Evolutionary conservation across 2,113 vertebrate genomes (phyloP).

Genomic region (Mugil cephalus): DNA sequence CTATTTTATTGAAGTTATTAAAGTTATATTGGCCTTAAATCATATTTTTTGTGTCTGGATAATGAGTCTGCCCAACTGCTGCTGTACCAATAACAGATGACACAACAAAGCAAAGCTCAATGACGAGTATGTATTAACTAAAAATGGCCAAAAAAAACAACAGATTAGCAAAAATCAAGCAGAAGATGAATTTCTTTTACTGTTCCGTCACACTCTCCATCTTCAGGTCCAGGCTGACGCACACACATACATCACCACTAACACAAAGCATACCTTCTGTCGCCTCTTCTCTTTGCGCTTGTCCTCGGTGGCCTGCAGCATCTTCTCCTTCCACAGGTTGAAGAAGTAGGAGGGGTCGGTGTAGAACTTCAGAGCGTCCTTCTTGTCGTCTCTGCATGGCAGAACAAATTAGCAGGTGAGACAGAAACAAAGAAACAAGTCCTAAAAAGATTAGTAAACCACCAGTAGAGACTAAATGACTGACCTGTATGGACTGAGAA

Average conservation of each 20-base stretch:
- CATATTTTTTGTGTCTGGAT: neutral
- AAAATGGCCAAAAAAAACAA: constrained; percentile 43
- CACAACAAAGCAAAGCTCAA: constrained; percentile 52
- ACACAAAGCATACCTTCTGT: constrained; percentile 86
- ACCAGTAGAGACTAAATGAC: neutral
- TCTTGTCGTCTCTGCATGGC: constrained; percentile 89
- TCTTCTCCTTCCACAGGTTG: constrained; percentile 96
- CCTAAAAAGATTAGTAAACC: neutral
- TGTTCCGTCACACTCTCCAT: neutral
- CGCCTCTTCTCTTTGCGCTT: constrained; percentile 94
- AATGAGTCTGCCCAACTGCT: constrained; percentile 40
- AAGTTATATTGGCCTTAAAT: neutral
- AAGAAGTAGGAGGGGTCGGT: constrained; percentile 96
- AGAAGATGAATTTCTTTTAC: constrained; percentile 40
- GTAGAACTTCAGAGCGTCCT: constrained; percentile 94
- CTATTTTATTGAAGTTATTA: too few relatives aligned
- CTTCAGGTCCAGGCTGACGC: neutral
- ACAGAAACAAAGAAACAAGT: neutral
- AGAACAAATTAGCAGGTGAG: neutral
- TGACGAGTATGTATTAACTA: constrained; percentile 36
- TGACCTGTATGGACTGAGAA: constrained; percentile 92
- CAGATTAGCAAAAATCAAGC: constrained; percentile 51
- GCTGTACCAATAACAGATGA: constrained; percentile 47
- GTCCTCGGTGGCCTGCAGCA: constrained; percentile 95
- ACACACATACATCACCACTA: neutral